A percentile compares a stretch with the other conserved stretches of the same genome.
Conservation (phyloP, 2,888 invertebrate genomes). For the Drosophila neotestacea region DNA sequence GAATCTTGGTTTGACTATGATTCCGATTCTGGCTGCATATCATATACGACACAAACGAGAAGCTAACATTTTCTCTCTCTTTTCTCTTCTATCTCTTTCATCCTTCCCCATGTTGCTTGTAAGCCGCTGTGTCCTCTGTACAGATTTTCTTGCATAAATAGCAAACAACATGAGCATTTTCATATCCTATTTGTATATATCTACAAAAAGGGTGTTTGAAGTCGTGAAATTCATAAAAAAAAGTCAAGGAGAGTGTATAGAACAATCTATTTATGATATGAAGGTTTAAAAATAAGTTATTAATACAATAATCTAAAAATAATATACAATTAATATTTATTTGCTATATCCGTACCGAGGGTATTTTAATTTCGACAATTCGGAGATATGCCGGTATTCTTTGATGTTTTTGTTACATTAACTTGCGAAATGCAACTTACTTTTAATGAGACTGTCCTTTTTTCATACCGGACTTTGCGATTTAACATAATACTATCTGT, state of each 20-base stretch:
- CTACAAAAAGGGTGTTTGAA: not conserved
- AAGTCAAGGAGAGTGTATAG: no score
- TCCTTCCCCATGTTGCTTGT: slow-evolving; percentile 30
- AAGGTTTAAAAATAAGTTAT: no score
- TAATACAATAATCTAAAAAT: no score
- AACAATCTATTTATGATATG: no score
- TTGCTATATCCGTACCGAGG: not conserved
- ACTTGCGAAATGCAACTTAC: slow-evolving; percentile 62
- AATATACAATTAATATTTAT: no score
- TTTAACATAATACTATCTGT: slow-evolving; percentile 46
- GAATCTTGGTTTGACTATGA: slow-evolving; percentile 19
- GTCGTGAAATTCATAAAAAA: not conserved
- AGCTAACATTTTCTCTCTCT: slow-evolving; percentile 1
- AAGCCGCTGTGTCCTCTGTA: slow-evolving; percentile 60
- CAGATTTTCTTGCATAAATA: slow-evolving; percentile 72
- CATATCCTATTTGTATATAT: slow-evolving; percentile 23
- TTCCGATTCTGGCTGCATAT: slow-evolving; percentile 51
- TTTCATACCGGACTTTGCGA: slow-evolving; percentile 16
- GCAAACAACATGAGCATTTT: slow-evolving; percentile 50
- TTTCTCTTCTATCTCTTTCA: not conserved
- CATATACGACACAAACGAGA: slow-evolving; percentile 44
- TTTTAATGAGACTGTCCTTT: slow-evolving; percentile 19
- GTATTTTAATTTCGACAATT: not conserved
- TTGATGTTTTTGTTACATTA: slow-evolving; percentile 41
- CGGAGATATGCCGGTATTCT: no score